phyloP scores from a whole-genome alignment of 2,113 vertebrate genomes.

The Thermophis baileyi region DNA sequence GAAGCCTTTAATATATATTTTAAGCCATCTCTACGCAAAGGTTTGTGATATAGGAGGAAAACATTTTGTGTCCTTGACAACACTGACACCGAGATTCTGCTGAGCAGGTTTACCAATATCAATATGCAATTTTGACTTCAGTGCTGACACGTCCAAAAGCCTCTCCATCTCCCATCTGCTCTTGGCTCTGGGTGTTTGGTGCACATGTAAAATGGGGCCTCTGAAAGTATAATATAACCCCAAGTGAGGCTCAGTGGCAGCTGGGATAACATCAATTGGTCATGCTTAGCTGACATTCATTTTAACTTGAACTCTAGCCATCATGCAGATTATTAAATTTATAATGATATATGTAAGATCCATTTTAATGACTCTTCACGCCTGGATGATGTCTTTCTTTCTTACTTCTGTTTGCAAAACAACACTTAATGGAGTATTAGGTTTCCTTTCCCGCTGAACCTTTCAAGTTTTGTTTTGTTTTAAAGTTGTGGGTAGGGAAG shows the following conservation, averaged over 20 bases:
- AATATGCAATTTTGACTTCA: conserved; percentile 70
- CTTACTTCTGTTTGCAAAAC: conserved; percentile 66
- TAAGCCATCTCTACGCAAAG: conserved; percentile 28
- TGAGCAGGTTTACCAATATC: conserved; percentile 66
- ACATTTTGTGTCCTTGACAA: conserved; percentile 61
- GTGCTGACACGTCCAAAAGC: conserved; percentile 64
- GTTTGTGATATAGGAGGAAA: conserved; percentile 16
- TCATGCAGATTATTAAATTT: conserved; percentile 84
- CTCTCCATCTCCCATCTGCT: conserved; percentile 79
- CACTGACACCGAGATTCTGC: conserved; percentile 55
- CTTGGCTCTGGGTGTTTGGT: conserved; percentile 63
- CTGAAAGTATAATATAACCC: conserved; percentile 71
- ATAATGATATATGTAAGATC: conserved; percentile 79
- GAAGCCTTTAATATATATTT: conserved; percentile 25
- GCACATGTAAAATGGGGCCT: conserved; percentile 64
- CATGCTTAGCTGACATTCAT: conserved; percentile 80
- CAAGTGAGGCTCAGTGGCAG: conserved; percentile 73
- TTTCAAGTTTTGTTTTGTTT: conserved; percentile 27
- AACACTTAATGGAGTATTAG: conserved; percentile 71
- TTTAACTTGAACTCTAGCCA: conserved; percentile 79
- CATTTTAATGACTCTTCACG: conserved; percentile 73
- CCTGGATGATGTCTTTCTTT: conserved; percentile 59
- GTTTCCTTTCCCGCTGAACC: conserved; percentile 67
- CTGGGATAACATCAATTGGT: conserved; percentile 82
- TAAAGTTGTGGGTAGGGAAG: conserved; percentile 18